phyloP scores from a whole-genome alignment of 2,113 vertebrate species.

The Melanerpes formicivorus region DNA sequence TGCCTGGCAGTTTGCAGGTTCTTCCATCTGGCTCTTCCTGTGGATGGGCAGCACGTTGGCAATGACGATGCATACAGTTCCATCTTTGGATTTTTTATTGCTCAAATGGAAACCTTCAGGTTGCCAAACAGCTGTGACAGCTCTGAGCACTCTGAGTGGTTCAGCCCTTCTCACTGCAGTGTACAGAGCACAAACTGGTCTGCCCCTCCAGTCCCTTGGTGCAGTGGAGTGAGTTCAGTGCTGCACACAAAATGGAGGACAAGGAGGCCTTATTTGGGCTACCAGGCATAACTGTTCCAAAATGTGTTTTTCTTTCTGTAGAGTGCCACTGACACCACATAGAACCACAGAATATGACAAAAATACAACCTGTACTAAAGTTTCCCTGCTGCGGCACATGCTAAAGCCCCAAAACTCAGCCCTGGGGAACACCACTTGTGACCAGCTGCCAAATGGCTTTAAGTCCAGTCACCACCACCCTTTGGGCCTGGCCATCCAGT shows the following conservation, averaged over 20 bases:
- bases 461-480: too few species aligned
- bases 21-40: too few species aligned
- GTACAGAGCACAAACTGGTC: too few species aligned
- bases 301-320: neutral
- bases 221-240: neutral
- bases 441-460: too few species aligned
- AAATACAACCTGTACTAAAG: neutral
- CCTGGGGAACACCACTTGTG: too few species aligned
- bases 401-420: neutral
- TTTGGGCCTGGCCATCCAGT: too few species aligned
- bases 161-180: too few species aligned
- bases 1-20: too few species aligned
- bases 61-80: fast-evolving
- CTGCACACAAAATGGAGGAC: neutral
- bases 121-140: neutral
- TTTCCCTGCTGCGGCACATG: neutral
- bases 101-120: neutral
- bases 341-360: neutral
- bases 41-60: too few species aligned
- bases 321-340: neutral
- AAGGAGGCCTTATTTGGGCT: neutral
- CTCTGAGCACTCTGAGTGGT: neutral
- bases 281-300: neutral
- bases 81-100: neutral
- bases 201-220: neutral